A percentile compares a stretch with the other conserved stretches of the same genome.
Evolutionary conservation across 1,140 invertebrate genomes (phyloP).

Genomic region (Pseudobourletiella spinata): DNA sequence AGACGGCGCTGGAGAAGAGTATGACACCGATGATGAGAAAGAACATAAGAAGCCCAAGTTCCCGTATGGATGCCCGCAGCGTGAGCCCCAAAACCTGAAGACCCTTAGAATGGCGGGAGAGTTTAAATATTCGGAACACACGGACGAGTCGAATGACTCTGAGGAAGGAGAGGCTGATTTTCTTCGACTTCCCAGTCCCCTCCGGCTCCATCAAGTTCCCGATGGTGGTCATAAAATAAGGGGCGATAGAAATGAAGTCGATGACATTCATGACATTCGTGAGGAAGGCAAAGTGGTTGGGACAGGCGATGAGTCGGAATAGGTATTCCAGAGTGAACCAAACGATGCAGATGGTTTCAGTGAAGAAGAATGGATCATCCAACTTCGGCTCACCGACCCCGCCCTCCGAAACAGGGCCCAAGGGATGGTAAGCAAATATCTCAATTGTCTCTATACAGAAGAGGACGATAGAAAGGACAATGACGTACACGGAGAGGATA

Average conservation of each 20-base stretch:
- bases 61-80: conserved; percentile 49
- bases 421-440: conserved; percentile 35
- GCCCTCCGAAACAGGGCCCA: neutral
- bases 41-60: conserved; percentile 15
- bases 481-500: conserved; percentile 82
- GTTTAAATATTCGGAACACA: conserved; percentile 50
- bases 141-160: conserved; percentile 46
- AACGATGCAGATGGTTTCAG: conserved; percentile 89
- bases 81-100: conserved; percentile 49
- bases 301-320: conserved; percentile 74
- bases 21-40: conserved; percentile 6
- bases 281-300: conserved; percentile 63
- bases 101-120: conserved; percentile 46
- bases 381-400: neutral
- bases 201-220: neutral
- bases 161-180: conserved; percentile 42
- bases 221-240: neutral
- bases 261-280: conserved; percentile 77
- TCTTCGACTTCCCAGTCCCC: conserved; percentile 32
- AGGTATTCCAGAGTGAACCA: conserved; percentile 93
- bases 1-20: conserved; percentile 20
- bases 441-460: conserved; percentile 94
- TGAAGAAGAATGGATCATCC: conserved; percentile 63
- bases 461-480: conserved; percentile 81
- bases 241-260: conserved; percentile 72